These are phyloP conservation scores for Galago senegalensis DNA, from an alignment of 2,797 vertebrate genomes.

Conservation along the genomic window DNA sequence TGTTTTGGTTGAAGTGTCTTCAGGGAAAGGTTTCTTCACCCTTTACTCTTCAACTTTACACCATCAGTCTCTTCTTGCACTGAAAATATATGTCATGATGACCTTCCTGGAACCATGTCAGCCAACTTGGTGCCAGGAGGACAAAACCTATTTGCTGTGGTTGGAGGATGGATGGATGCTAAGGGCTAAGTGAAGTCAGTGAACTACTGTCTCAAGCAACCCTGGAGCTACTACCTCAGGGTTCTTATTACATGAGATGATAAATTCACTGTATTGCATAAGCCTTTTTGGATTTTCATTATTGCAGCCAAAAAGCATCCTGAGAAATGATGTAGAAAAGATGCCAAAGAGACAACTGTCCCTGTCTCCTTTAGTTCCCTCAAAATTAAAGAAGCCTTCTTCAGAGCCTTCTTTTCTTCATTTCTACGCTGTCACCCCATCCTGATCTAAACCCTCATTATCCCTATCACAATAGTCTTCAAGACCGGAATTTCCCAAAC, in stretches of 20 bases:
- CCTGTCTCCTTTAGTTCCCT: background rate
- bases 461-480: background rate
- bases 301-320: background rate
- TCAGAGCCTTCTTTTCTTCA: background rate
- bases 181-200: background rate
- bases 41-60: background rate
- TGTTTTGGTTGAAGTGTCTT: background rate
- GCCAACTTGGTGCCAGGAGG: background rate
- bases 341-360: too few species aligned
- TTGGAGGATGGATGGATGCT: background rate
- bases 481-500: background rate
- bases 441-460: background rate
- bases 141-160: background rate
- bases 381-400: background rate
- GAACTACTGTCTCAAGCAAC: background rate
- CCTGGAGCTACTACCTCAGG: background rate
- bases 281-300: background rate
- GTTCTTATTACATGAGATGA: background rate
- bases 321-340: constrained; percentile 45
- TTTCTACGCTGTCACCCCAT: background rate
- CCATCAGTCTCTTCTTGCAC: background rate
- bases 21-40: background rate
- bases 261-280: background rate
- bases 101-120: background rate
- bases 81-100: background rate